Evolutionary conservation across 2,888 invertebrate genomes (phyloP).

Genomic region (Aromia moschata): DNA sequence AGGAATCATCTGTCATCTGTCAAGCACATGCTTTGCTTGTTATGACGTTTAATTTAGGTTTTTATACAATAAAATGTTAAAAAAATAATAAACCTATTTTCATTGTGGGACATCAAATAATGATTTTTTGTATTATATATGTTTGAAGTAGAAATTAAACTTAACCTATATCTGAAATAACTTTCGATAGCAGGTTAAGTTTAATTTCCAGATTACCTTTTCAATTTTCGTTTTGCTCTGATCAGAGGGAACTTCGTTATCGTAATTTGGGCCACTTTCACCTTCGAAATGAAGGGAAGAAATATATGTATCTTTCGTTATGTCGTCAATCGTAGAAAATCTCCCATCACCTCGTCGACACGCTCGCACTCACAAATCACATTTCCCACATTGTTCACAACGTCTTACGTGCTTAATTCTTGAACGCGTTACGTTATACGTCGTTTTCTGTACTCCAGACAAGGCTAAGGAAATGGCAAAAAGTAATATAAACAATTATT

Average conservation of each 20-base stretch:
- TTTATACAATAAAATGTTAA: background rate
- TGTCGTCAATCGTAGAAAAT: background rate
- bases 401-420: background rate
- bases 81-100: background rate
- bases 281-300: background rate
- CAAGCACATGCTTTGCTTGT: background rate
- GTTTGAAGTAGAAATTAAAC: background rate
- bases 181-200: background rate
- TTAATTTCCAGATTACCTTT: background rate
- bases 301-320: background rate
- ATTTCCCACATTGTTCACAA: background rate
- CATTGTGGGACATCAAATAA: no score
- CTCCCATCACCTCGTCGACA: background rate
- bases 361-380: background rate
- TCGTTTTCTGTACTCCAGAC: background rate
- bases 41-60: background rate
- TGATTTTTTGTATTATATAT: background rate
- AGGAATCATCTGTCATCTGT: background rate
- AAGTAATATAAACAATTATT: background rate
- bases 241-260: background rate
- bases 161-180: background rate
- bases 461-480: background rate
- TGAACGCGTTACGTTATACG: background rate
- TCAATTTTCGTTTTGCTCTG: background rate
- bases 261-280: background rate